These are phyloP conservation scores for Natator depressus DNA, from an alignment of 2,113 vertebrate species.

Conservation along the genomic window DNA sequence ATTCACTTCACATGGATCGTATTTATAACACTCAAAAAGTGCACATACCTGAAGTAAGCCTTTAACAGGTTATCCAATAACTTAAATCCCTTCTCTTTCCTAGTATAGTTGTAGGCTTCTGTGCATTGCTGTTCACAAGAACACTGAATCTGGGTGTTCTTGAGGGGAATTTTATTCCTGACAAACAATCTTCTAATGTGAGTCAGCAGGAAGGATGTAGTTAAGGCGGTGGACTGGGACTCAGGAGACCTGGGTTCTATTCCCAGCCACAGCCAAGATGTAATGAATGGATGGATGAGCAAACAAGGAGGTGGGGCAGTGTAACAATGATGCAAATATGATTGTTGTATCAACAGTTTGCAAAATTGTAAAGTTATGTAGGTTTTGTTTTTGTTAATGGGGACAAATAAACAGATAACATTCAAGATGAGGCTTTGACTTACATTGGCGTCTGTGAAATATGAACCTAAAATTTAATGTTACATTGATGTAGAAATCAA, in stretches of 20 bases:
- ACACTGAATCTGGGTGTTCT: constrained; percentile 35
- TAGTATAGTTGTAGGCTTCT: constrained; percentile 32
- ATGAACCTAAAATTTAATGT: neutral
- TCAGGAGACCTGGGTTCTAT: constrained; percentile 39
- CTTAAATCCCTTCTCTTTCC: constrained; percentile 42
- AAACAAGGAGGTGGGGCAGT: constrained; percentile 53
- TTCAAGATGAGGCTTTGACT: neutral
- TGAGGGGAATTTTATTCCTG: constrained; percentile 64
- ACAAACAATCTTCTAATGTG: constrained; percentile 51
- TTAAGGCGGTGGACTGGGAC: constrained; percentile 41
- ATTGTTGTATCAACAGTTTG: neutral
- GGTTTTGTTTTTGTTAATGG: neutral
- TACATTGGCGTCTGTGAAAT: neutral
- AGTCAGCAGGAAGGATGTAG: constrained; percentile 72
- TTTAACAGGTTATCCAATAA: neutral
- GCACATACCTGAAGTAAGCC: neutral
- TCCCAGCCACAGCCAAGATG: constrained; percentile 50
- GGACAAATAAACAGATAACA: neutral
- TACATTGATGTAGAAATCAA: neutral
- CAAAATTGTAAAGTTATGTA: neutral
- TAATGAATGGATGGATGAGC: constrained; percentile 42
- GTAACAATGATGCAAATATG: neutral
- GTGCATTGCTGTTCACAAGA: constrained; percentile 51
- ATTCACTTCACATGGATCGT: neutral
- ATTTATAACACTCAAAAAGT: rapidly evolving